Conservation (phyloP, 1,140 invertebrate genomes). For the Armadillidium nasatum region DNA sequence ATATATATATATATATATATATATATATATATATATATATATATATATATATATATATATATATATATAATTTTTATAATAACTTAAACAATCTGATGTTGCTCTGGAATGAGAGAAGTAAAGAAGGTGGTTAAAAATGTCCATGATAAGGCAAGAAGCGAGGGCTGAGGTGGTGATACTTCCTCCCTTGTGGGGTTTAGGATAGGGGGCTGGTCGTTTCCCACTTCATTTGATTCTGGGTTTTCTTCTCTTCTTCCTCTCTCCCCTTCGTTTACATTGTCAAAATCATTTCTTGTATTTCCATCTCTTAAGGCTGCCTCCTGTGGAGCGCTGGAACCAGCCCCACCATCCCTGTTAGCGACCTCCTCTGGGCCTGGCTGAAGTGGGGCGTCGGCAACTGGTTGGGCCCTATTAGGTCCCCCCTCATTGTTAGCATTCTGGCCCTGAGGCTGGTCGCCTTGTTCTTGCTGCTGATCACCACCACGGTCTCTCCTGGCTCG, state of each 20-base stretch:
- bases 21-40: conserved; percentile 2
- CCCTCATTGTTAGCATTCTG: neutral
- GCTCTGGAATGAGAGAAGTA: conserved; percentile 26
- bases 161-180: neutral
- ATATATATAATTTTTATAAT: neutral
- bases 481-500: neutral
- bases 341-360: neutral
- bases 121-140: conserved; percentile 25
- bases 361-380: neutral
- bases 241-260: neutral
- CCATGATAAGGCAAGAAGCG: conserved; percentile 26
- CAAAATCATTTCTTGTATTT: too few relatives aligned
- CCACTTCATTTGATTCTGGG: neutral
- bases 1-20: conserved; percentile 8
- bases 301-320: too few relatives aligned
- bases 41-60: conserved; percentile 13
- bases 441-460: neutral
- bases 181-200: neutral
- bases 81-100: conserved; percentile 27
- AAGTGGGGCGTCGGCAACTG: neutral
- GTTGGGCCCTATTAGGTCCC: neutral
- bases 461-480: neutral
- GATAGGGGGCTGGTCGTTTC: neutral
- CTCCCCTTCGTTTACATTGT: neutral
- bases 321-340: neutral